Conservation (phyloP, 2,797 vertebrate genomes). For the Pristis pectinata region DNA sequence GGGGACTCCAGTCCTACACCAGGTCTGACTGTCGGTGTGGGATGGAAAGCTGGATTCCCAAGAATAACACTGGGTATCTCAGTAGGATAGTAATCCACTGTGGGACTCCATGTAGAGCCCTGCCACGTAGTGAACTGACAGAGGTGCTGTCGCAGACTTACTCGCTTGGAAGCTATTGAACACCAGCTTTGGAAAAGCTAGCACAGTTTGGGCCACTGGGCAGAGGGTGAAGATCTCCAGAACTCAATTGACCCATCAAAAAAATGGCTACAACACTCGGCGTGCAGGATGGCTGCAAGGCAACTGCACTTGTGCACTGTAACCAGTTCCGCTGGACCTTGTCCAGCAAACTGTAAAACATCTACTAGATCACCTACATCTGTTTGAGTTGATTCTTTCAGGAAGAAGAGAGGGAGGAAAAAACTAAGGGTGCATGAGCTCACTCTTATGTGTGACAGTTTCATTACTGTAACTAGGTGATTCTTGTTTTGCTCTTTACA, state of each 20-base stretch:
- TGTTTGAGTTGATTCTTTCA: background rate
- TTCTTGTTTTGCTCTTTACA: background rate
- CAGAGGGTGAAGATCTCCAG: background rate
- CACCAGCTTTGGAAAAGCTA: no score
- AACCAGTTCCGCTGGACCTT: background rate
- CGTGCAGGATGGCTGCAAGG: background rate
- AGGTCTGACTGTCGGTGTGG: no score
- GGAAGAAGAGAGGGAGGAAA: no score
- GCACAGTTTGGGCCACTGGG: no score
- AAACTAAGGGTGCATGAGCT: background rate
- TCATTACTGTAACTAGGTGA: background rate
- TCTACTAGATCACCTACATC: background rate
- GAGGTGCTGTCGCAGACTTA: no score
- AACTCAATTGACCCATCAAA: background rate
- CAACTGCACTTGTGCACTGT: background rate
- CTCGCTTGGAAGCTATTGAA: no score
- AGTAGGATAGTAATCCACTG: no score
- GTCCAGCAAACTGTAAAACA: background rate
- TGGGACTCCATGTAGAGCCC: no score
- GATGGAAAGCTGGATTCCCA: no score
- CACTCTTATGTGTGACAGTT: background rate
- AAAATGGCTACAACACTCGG: background rate
- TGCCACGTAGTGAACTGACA: no score
- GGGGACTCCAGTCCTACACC: no score
- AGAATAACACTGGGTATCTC: no score